A percentile compares a stretch with the other conserved stretches of the same genome.
Evolutionary conservation across 1,140 invertebrate genomes (phyloP).

Genomic region (Apis laboriosa): DNA sequence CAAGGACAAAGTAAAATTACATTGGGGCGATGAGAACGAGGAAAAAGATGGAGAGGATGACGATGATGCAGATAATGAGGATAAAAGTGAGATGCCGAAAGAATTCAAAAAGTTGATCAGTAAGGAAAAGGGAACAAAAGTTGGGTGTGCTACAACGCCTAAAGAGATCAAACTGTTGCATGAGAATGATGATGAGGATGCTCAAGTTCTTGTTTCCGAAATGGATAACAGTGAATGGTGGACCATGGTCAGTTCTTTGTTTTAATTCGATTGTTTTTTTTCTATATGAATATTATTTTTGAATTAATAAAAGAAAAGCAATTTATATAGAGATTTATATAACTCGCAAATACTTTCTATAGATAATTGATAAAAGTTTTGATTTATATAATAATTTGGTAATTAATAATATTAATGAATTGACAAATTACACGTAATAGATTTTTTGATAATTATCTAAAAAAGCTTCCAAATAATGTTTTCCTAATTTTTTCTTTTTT

Average conservation of each 20-base stretch:
- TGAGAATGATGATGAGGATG: conserved; percentile 58
- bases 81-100: conserved; percentile 48
- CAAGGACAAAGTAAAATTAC: conserved; percentile 65
- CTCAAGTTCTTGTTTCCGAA: conserved; percentile 69
- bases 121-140: conserved; percentile 60
- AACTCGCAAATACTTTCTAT: too few relatives aligned
- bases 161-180: conserved; percentile 61
- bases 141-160: conserved; percentile 66
- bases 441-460: too few relatives aligned
- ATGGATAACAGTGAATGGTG: conserved; percentile 76
- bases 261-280: neutral
- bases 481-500: too few relatives aligned
- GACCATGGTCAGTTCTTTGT: conserved; percentile 68
- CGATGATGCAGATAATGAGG: conserved; percentile 43
- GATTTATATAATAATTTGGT: too few relatives aligned
- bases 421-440: too few relatives aligned
- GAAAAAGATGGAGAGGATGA: conserved; percentile 28
- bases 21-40: conserved; percentile 57
- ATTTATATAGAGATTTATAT: too few relatives aligned
- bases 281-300: too few relatives aligned
- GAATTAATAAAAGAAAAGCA: too few relatives aligned
- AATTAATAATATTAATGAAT: too few relatives aligned
- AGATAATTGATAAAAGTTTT: too few relatives aligned
- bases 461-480: too few relatives aligned
- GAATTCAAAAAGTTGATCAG: conserved; percentile 65